A percentile compares a stretch with the other conserved stretches of the same genome.
phyloP scores from a whole-genome alignment of 1,140 invertebrate species.

The Odontomachus brunneus region DNA sequence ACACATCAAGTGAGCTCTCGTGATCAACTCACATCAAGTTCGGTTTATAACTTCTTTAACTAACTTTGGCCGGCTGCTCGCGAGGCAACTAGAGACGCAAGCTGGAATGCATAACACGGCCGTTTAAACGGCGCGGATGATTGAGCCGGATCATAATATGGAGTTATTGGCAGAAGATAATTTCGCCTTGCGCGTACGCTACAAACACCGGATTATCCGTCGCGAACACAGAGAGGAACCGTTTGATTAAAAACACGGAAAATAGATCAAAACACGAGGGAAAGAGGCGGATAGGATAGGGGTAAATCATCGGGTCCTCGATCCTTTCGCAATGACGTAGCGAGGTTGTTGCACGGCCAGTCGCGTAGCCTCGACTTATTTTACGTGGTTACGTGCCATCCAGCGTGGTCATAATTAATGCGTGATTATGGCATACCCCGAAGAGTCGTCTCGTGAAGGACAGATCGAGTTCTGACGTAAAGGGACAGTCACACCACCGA shows the following conservation, averaged over 20 bases:
- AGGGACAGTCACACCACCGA: background rate
- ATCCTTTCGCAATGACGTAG: constrained; percentile 38
- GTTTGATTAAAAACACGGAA: constrained; percentile 50
- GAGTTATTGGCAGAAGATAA: constrained; percentile 63
- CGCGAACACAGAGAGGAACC: constrained; percentile 24
- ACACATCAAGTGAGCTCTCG: background rate
- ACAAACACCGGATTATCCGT: constrained; percentile 33
- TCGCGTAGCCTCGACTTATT: constrained; percentile 64
- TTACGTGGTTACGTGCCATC: constrained; percentile 47
- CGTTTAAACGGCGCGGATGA: constrained; percentile 58
- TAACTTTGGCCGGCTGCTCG: constrained; percentile 32
- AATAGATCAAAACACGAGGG: constrained; percentile 31
- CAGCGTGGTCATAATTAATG: constrained; percentile 62
- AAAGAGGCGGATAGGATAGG: background rate
- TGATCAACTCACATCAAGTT: constrained; percentile 23
- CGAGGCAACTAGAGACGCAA: constrained; percentile 1
- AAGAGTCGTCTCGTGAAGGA: constrained; percentile 21
- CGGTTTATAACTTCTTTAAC: constrained; percentile 8
- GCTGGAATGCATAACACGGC: constrained; percentile 26
- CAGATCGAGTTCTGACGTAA: constrained; percentile 18
- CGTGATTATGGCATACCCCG: constrained; percentile 51
- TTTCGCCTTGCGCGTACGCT: constrained; percentile 16
- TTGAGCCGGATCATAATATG: constrained; percentile 62
- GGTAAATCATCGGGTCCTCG: constrained; percentile 32
- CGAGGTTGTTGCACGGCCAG: constrained; percentile 68